These are phyloP conservation scores for Drosophila planitibia DNA, from an alignment of 2,888 invertebrate genomes.

Conservation along the genomic window DNA sequence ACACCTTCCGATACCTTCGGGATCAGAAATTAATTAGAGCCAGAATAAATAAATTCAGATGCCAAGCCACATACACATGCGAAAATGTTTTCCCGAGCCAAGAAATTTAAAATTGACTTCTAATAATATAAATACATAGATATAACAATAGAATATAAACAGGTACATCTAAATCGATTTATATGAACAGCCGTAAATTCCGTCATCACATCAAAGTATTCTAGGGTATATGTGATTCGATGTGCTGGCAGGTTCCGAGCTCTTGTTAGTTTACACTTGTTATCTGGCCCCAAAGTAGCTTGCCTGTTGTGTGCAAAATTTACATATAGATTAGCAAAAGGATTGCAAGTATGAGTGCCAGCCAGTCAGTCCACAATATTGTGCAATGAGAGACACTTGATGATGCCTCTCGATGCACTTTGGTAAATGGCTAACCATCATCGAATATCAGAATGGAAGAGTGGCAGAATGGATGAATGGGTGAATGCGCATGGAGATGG, in stretches of 20 bases:
- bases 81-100: neutral
- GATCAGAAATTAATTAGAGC: neutral
- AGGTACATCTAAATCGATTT: neutral
- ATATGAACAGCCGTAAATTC: neutral
- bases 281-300: constrained; percentile 44
- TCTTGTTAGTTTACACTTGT: constrained; percentile 49
- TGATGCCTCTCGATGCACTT: constrained; percentile 50
- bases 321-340: constrained; percentile 78
- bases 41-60: too few species aligned
- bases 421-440: constrained; percentile 52
- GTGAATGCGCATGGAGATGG: constrained; percentile 2
- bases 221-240: constrained; percentile 43
- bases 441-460: constrained; percentile 18
- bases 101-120: neutral
- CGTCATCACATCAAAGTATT: neutral
- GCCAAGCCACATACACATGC: too few species aligned
- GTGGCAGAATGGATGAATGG: constrained; percentile 1
- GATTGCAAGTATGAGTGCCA: constrained; percentile 40
- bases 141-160: neutral
- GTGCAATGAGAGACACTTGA: constrained; percentile 55
- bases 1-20: neutral
- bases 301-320: constrained; percentile 57
- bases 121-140: neutral
- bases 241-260: constrained; percentile 11
- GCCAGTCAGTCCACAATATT: constrained; percentile 8